A percentile compares a stretch with the other conserved stretches of the same genome.
Conservation (phyloP, 2,797 vertebrate species). For the Eremophila alpestris region DNA sequence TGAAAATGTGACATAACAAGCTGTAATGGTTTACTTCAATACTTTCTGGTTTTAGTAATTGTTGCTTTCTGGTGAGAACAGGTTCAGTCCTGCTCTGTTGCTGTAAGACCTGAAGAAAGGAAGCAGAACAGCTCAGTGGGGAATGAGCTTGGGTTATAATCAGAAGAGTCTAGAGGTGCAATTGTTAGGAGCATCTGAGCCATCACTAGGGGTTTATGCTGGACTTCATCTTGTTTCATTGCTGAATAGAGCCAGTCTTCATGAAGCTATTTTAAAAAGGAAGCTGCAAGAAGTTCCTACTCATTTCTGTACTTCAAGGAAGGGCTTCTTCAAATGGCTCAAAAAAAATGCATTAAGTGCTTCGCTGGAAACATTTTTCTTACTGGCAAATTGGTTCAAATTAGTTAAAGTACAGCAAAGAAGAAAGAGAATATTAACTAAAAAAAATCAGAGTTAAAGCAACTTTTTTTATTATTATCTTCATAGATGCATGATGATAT, state of each 20-base stretch:
- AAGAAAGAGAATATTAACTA: background rate
- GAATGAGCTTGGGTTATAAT: background rate
- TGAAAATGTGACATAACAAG: background rate
- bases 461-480: background rate
- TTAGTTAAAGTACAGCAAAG: background rate
- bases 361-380: background rate
- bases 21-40: background rate
- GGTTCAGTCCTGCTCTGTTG: background rate
- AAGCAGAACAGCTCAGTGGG: background rate
- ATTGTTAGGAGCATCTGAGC: background rate
- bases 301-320: background rate
- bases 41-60: background rate
- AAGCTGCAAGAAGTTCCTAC: background rate
- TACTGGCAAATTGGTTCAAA: background rate
- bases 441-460: background rate
- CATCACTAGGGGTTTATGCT: background rate
- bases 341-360: background rate
- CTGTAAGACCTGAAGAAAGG: background rate
- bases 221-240: background rate
- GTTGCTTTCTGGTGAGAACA: background rate
- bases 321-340: background rate
- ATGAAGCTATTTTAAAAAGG: background rate
- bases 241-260: background rate
- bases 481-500: background rate
- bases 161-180: background rate